Evolutionary conservation across 2,113 vertebrate genomes (phyloP).

Genomic region (Zosterops pallidus): DNA sequence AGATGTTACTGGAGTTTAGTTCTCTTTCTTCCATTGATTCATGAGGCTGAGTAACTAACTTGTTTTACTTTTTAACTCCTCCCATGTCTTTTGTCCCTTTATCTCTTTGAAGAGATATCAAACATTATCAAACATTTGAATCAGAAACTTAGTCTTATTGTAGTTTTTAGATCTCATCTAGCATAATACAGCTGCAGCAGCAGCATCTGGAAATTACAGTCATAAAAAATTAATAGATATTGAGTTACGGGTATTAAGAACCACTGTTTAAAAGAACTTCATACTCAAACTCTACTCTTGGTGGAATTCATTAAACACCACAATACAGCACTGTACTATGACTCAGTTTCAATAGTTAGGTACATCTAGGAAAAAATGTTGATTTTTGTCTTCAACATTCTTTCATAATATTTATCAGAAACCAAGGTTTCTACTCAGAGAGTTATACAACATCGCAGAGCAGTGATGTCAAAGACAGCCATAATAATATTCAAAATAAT

Average conservation of each 20-base stretch:
- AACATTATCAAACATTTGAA: not conserved
- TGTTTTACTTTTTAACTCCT: not conserved
- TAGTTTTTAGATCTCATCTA: not conserved
- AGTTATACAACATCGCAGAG: not conserved
- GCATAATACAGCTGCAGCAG: not conserved
- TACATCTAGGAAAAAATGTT: not conserved
- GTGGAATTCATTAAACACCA: not conserved
- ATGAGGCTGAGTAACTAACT: not conserved
- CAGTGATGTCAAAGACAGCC: not conserved
- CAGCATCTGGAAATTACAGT: not conserved
- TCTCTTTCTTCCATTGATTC: not conserved
- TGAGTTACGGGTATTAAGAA: not conserved
- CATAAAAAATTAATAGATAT: not conserved
- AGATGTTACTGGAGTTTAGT: not conserved
- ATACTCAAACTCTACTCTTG: not conserved
- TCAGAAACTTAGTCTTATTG: not conserved
- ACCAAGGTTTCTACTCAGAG: not conserved
- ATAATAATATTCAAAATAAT: slow-evolving; percentile 24
- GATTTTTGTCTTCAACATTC: not conserved
- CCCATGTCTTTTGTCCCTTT: not conserved
- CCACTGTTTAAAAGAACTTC: not conserved
- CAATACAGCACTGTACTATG: not conserved
- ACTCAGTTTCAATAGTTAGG: not conserved
- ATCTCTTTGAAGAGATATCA: not conserved
- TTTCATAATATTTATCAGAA: not conserved